Percentiles rank a stretch among this genome's conserved stretches.
Evolutionary conservation across 2,888 invertebrate genomes (phyloP).

Genomic region (Silvanus unidentatus): DNA sequence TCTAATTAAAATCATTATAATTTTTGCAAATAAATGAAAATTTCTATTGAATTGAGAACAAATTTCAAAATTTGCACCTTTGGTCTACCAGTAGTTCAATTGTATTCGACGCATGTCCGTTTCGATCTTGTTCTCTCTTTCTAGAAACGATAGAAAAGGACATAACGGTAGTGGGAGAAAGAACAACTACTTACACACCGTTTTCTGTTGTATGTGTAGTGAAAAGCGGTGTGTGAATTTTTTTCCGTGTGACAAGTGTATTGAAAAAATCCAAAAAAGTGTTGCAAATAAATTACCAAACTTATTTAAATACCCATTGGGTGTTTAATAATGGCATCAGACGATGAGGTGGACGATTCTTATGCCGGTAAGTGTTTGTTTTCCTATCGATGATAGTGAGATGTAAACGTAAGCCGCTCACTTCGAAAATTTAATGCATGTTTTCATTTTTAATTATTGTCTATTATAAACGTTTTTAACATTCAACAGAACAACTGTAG

Average conservation of each 20-base stretch:
- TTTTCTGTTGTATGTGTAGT: background rate
- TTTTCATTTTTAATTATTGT: conserved; percentile 24
- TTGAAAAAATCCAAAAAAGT: too few relatives aligned
- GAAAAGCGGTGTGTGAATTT: conserved; percentile 13
- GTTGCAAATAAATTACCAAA: conserved; percentile 11
- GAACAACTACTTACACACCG: conserved; percentile 11
- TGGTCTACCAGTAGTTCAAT: background rate
- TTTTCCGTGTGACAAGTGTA: conserved; percentile 13
- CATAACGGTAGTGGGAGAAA: conserved; percentile 12
- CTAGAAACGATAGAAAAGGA: background rate
- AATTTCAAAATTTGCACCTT: too few relatives aligned
- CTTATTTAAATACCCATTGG: conserved; percentile 15
- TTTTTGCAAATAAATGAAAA: too few relatives aligned
- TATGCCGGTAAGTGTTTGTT: conserved; percentile 71
- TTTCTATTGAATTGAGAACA: too few relatives aligned
- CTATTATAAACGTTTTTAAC: background rate
- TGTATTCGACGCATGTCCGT: conserved; percentile 6
- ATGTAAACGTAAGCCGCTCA: conserved; percentile 36
- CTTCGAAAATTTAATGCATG: conserved; percentile 30
- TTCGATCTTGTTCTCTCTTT: conserved; percentile 1
- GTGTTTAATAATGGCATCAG: conserved; percentile 65
- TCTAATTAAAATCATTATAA: too few relatives aligned
- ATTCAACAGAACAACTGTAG: background rate
- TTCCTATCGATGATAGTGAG: conserved; percentile 32
- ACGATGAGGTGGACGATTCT: conserved; percentile 81